Evolutionary conservation across 2,797 vertebrate genomes (phyloP), one percentile per base, ranked within the genome.

Genomic region (Lates japonicus): DNA sequence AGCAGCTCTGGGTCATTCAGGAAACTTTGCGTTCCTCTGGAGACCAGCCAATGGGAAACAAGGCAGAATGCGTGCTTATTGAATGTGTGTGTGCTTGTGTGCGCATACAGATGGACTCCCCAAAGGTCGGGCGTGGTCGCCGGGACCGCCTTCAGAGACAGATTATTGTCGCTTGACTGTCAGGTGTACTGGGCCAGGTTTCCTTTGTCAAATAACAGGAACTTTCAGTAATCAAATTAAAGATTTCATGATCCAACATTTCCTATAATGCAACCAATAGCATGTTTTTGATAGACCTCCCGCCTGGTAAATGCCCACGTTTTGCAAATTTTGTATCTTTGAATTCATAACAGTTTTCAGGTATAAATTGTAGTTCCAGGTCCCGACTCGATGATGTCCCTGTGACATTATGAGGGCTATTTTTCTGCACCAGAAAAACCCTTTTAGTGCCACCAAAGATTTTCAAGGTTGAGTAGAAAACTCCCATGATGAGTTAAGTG

Each of bases 121-220:
- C 95, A 97, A 73, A 97, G 97, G 90, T 96, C 97, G 0, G 87
- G 97, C 16, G 90, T 96, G 0, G 96, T 96, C n/a, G 95, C 97
- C 69, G 95, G 80, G 98, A 99, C 88, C 96, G 98, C 55, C 96
- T 99, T 0, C 98, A 99, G 92, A 97, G 98, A 76, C 98, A 99
- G 91, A 99, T 99, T 76, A 99, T 99, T 72, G 96, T 99, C 61
- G 98, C 98, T n/a, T 0, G 98, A 99, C 90, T 99, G 98, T 92
- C 98, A 99, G 83, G 98, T 99, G 68, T 99, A 99, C 85, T 95
- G 99, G 74, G 98, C 98, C 11, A 98, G 75, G 97, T 99, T 71
- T 97, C 97, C 0, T 99, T 99, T 79, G 97, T 99, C 81, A 99
- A n/a, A n/a, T n/a, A 99, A 81, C 98, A 99, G 85, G 98, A 99